These are phyloP conservation scores for Halocynthia aurantium DNA, from an alignment of 23 tunicate species.

Conservation along the genomic window DNA sequence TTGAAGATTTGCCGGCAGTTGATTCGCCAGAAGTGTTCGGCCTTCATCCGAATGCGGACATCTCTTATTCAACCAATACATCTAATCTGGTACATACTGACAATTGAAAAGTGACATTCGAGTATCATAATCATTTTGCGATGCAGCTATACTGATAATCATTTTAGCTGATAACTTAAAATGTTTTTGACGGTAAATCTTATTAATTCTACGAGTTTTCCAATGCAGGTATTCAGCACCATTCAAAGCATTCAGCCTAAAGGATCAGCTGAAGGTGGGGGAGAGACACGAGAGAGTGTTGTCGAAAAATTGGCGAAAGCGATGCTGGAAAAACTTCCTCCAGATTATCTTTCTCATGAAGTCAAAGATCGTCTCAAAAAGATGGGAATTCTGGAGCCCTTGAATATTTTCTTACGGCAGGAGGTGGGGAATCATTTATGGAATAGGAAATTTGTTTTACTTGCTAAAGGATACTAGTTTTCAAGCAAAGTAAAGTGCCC, in stretches of 20 bases:
- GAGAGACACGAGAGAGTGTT: slow-evolving; percentile 79
- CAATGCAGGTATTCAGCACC: slow-evolving; percentile 47
- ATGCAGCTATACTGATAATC: too few relatives aligned
- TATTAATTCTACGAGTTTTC: neutral
- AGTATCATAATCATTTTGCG: too few relatives aligned
- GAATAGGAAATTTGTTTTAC: neutral
- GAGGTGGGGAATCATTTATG: slow-evolving; percentile 32
- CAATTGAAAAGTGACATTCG: too few relatives aligned
- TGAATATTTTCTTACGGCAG: slow-evolving; percentile 71
- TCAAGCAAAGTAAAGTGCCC: neutral
- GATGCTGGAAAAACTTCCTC: slow-evolving; percentile 88
- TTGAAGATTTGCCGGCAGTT: slow-evolving; percentile 71
- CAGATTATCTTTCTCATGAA: slow-evolving; percentile 80
- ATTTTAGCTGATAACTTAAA: too few relatives aligned
- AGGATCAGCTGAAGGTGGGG: slow-evolving; percentile 69
- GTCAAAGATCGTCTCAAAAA: slow-evolving; percentile 68
- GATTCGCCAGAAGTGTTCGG: slow-evolving; percentile 94
- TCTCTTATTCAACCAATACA: slow-evolving; percentile 74
- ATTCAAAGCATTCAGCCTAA: slow-evolving; percentile 92
- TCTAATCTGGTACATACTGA: slow-evolving; percentile 37
- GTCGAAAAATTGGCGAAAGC: slow-evolving; percentile 64
- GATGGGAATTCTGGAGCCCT: slow-evolving; percentile 80
- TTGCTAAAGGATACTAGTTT: neutral
- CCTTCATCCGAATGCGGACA: slow-evolving; percentile 80
- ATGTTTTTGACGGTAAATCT: too few relatives aligned